These are phyloP conservation scores for Cheirogaleus major DNA, from an alignment of 2,797 vertebrate genomes.

Conservation along the genomic window DNA sequence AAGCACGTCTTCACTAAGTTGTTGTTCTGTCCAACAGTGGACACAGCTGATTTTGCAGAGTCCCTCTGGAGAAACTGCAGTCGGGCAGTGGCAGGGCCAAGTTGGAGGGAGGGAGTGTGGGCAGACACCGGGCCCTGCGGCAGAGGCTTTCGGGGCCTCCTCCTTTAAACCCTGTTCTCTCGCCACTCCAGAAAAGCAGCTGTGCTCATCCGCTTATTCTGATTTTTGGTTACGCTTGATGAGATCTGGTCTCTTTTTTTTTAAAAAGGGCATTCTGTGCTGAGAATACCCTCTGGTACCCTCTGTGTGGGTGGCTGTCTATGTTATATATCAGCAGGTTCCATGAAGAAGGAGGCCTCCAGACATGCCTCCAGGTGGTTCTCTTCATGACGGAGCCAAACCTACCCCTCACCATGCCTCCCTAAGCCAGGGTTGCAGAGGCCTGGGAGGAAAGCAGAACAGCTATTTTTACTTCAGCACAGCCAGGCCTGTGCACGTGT, in stretches of 20 bases:
- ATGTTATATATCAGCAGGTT: neutral
- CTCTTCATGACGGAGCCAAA: neutral
- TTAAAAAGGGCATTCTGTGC: neutral
- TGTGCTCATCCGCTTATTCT: neutral
- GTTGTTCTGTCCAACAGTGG: neutral
- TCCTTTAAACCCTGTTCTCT: neutral
- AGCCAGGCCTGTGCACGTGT: neutral
- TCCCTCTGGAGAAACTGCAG: neutral
- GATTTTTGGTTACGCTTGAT: neutral
- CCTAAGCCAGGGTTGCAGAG: neutral
- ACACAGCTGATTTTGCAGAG: neutral
- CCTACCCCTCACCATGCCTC: neutral
- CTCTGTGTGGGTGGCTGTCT: neutral
- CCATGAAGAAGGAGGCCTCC: neutral
- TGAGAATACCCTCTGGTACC: neutral
- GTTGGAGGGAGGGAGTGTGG: neutral
- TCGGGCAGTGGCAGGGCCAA: neutral
- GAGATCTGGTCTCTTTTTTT: neutral
- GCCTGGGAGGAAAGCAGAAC: neutral
- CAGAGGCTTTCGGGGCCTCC: neutral
- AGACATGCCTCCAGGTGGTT: too few relatives aligned
- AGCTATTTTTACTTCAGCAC: neutral
- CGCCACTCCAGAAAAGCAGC: neutral
- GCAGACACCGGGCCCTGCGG: neutral
- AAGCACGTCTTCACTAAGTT: neutral